Evolutionary conservation across 2,888 invertebrate genomes (phyloP), one percentile per base, ranked within the genome.

Genomic region (Pseudococcus jackbeardsleyi): DNA sequence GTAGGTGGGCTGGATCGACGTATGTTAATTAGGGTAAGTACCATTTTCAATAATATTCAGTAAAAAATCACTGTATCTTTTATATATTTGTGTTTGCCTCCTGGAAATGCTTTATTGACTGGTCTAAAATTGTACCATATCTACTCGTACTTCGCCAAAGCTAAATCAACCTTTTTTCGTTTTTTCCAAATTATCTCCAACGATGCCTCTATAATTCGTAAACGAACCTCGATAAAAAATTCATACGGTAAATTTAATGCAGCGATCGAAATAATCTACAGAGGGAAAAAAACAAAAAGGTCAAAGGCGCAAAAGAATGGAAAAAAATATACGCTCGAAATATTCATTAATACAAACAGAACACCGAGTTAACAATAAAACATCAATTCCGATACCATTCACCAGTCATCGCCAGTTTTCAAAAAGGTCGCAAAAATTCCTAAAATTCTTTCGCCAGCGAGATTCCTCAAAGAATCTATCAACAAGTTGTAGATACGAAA

Each of bases 381-480:
- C 64, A 64, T 64, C 64, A 64, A 64, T 64, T 64, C 12, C 22
- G 22, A 64, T 64, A 3, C 22, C 64, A 64, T 64, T 64, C 15
- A 64, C 15, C 59, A 6, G 42, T 33, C 26, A 33, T 33, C 26
- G 42, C 42, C 59, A 50, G 12, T 9, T 22, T 64, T 5, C 22
- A 64, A 22, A 64, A 64, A 64, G 64, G 22, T 22, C 22, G 64
- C 15, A 64, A 19, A 64, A 64, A 64, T 64, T 64, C 12, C 64
- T 22, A 9, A 64, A 64, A 64, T 64, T 64, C 64, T 64, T 64
- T 59, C 19, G 26, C 26, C 26, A 33, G 12, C 22, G 4, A 19
- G 22, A 64, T 64, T 64, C 12, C 22, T 22, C 8, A 64, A 64
- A 64, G 64, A 64, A 64, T 64, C 64, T 64, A 64, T 64, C 64